phyloP scores from a whole-genome alignment of 2,113 vertebrate species.

The Ibidorhyncha struthersii region DNA sequence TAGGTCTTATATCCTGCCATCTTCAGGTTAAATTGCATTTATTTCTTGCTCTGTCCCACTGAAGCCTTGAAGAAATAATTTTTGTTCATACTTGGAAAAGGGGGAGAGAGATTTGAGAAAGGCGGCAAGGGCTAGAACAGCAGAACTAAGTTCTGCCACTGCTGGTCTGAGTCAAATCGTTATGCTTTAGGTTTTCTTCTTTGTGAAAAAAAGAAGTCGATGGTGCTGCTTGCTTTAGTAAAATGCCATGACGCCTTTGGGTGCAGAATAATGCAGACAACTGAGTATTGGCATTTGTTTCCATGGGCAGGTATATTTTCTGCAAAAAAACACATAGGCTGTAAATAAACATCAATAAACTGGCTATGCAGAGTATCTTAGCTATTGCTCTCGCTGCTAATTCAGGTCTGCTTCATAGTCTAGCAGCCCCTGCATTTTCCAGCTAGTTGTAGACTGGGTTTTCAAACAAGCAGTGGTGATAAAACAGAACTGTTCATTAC shows the following conservation, averaged over 20 bases:
- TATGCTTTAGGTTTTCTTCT: background rate
- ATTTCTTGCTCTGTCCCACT: background rate
- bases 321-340: background rate
- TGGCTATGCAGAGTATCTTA: background rate
- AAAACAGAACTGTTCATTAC: slow-evolving; percentile 17
- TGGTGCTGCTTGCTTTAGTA: background rate
- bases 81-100: background rate
- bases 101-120: background rate
- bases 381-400: background rate
- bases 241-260: background rate
- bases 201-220: background rate
- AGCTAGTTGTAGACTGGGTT: background rate
- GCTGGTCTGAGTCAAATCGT: background rate
- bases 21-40: background rate
- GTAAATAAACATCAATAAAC: background rate
- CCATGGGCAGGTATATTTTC: background rate
- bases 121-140: background rate
- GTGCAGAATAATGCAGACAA: background rate
- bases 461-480: slow-evolving; percentile 3
- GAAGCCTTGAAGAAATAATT: background rate
- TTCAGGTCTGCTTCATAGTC: background rate
- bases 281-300: background rate
- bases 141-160: background rate
- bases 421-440: background rate
- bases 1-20: background rate